Evolutionary conservation across 2,888 invertebrate genomes (phyloP), one percentile per base, ranked within the genome.

Genomic region (Euzophera pinguis): DNA sequence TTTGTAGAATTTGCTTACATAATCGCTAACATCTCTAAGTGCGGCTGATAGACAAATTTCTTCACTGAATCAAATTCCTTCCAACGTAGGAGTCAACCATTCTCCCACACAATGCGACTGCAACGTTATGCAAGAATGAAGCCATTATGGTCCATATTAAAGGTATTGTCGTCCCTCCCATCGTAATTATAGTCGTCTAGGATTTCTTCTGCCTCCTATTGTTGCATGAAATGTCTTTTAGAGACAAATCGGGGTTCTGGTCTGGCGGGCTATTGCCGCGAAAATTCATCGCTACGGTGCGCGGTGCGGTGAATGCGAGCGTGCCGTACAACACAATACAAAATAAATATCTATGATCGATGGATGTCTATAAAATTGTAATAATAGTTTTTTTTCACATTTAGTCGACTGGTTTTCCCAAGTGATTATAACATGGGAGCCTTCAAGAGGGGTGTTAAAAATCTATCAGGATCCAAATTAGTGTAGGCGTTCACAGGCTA

Each of bases 71-170:
- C 14, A 10, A 45, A 45, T 32, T 9, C 45, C 32, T 16, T 32
- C 45, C 16, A 32, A 14, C 16, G 41, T 50, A 41, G 50, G 32
- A 32, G 29, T 41, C 32, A 41, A 9, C n/a, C 39, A 32, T 29
- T 39, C 39, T 41, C 50, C 50, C 50, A 50, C 50, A 50, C 50
- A 32, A 10, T 49, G 39, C 39, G 39, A 57, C 53, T 55, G 53
- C 53, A 53, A 34, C 34, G 55, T 60, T 60, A 57, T 57, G 57
- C 57, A 54, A 52, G 49, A 56, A 60, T 59, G 57, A 56, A 56
- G 54, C 41, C 53, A 54, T 57, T 57, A 52, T 29, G 38, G 29
- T 32, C 38, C 50, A 50, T 32, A 50, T 50, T 39, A 50, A 39
- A 32, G 16, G 29, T 27, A 41, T 50, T 50, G 50, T 50, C n/a